Percentiles rank a stretch among this genome's conserved stretches.
These are phyloP conservation scores for Campylomormyrus tamandua DNA, from an alignment of 2,113 vertebrate genomes.

Conservation along the genomic window DNA sequence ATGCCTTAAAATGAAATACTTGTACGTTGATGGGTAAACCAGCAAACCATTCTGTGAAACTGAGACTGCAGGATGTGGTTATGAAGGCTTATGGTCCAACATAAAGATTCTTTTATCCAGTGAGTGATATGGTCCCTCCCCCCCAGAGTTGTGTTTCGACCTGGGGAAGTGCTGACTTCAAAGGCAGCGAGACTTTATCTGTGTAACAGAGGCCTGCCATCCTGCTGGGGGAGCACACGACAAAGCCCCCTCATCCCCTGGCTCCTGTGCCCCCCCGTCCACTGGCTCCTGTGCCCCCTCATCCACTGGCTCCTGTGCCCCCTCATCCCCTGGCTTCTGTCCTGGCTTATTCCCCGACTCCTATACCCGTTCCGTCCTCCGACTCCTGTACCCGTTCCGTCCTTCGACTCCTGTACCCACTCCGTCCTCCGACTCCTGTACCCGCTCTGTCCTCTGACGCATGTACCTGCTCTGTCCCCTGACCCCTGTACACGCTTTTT, in stretches of 20 bases:
- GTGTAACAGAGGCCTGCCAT: not conserved
- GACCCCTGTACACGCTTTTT: too few relatives aligned
- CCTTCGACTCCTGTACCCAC: fast-evolving
- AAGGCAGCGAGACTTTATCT: not conserved
- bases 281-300: not conserved
- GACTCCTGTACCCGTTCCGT: not conserved
- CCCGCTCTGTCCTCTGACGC: too few relatives aligned
- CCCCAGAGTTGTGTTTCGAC: not conserved
- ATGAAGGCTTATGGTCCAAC: not conserved
- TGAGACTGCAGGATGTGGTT: not conserved
- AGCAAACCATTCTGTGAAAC: not conserved
- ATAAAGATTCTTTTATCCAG: not conserved
- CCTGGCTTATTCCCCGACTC: too few relatives aligned
- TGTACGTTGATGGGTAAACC: not conserved
- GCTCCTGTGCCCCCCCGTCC: not conserved
- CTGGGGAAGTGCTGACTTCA: not conserved
- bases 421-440: too few relatives aligned
- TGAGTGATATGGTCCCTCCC: not conserved
- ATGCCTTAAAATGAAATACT: not conserved
- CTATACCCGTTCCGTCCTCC: not conserved
- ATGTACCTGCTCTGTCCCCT: too few relatives aligned
- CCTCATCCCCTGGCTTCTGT: not conserved
- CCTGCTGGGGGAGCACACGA: not conserved
- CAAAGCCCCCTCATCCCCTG: not conserved
- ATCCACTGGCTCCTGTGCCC: not conserved